Base-by-base conservation (phyloP, 2,888 invertebrate genomes). In the Meiosimyza platycephala region DNA sequence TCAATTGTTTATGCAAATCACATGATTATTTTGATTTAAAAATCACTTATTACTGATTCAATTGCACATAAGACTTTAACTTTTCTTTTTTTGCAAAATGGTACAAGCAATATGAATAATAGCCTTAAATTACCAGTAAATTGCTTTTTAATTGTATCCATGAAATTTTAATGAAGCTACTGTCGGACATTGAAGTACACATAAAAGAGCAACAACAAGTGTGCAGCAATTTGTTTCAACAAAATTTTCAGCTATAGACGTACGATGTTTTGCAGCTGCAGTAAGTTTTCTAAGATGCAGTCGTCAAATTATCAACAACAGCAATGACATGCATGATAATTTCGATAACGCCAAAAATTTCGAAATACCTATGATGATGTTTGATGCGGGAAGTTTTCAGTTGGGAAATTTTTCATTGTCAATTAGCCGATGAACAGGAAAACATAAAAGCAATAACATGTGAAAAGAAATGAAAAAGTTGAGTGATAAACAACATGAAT, bases 351-450 rank as follows among this genome's bases (percentile, higher is more conserved):
- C 22, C 57, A 57, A 57, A 22, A 57, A 15, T 28, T 13, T 16
- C 55, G 22, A 48, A 64, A 63, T 48, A 16, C 18, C 50, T 9
- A 16, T 13, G 51, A 60, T 51, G 50, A 13, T 7, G 48, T 22
- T 22, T 33, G 51, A 13, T 13, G 64, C 18, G 51, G 50, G 40
- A 40, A 9, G 40, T 40, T 40, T 40, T 40, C 18, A 15, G 64
- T 50, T 64, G 64, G 50, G 51, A 64, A 64, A 64, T 6, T 62
- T 64, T 51, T 50, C 40, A 51, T 64, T 50, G 50, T 50, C 64
- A 64, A 64, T 64, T 64, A 64, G 22, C 18, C 51, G 5, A 64
- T 64, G 51, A 50, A 28, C 47, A 47, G 60, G n/a, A 57, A 22
- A 62, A 62, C 40, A 62, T 62, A 62, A 13, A 15, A 62, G 40